Evolutionary conservation across 1,140 invertebrate genomes (phyloP).

Genomic region (Bombus affinis): DNA sequence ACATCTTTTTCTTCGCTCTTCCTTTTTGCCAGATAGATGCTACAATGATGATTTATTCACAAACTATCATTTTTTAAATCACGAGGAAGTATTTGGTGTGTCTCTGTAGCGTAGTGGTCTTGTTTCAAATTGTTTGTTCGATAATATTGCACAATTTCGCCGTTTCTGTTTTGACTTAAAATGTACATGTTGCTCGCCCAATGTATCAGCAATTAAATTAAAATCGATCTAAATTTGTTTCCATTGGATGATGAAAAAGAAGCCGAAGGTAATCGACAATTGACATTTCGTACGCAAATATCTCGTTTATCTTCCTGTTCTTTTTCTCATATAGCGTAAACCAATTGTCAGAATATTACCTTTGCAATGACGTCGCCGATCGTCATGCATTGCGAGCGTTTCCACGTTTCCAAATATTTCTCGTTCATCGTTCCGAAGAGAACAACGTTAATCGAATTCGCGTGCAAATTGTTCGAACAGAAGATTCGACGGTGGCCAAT

Average conservation of each 20-base stretch:
- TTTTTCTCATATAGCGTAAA: background rate
- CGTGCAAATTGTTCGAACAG: background rate
- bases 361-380: background rate
- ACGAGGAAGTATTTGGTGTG: background rate
- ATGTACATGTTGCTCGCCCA: background rate
- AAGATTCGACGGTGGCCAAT: background rate
- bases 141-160: background rate
- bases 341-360: background rate
- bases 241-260: background rate
- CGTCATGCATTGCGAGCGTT: background rate
- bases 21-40: no score
- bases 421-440: background rate
- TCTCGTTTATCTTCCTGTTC: background rate
- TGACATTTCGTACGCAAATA: constrained; percentile 1
- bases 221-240: background rate
- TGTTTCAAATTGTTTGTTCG: background rate
- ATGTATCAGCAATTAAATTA: background rate
- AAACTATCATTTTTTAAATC: background rate
- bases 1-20: no score
- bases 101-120: no score
- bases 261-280: background rate
- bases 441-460: background rate
- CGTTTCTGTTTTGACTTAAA: background rate
- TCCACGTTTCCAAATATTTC: background rate
- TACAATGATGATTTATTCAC: no score